Evolutionary conservation across 2,113 vertebrate genomes (phyloP).

Genomic region (Brevimyrus niger): DNA sequence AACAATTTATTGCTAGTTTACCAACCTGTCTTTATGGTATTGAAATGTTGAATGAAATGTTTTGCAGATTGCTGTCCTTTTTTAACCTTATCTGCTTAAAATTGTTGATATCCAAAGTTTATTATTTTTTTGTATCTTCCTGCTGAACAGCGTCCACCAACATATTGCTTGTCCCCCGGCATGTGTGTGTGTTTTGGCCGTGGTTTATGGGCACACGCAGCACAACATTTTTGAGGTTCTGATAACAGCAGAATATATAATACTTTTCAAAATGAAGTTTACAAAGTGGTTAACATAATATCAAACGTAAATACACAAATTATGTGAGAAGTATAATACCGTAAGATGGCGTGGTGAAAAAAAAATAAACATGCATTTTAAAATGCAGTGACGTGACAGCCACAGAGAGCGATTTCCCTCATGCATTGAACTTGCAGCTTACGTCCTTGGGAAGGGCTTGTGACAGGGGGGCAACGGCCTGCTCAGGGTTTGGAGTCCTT

Average conservation of each 20-base stretch:
- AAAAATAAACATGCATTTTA: neutral
- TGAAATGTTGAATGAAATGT: neutral
- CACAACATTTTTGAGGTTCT: neutral
- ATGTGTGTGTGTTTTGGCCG: neutral
- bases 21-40: neutral
- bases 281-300: neutral
- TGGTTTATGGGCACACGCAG: neutral
- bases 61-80: neutral
- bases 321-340: neutral
- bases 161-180: neutral
- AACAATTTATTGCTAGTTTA: neutral
- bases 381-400: neutral
- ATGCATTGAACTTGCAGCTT: neutral
- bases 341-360: neutral
- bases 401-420: neutral
- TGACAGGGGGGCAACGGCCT: neutral
- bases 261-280: neutral
- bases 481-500: neutral
- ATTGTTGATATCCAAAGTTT: neutral
- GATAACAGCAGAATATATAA: neutral
- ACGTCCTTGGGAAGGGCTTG: neutral
- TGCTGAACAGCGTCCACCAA: neutral
- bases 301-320: neutral
- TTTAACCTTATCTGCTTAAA: neutral
- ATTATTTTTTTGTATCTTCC: neutral